A percentile compares a stretch with the other conserved stretches of the same genome.
Conservation (phyloP, 2,888 invertebrate species). For the Leptinotarsa peninsularis region DNA sequence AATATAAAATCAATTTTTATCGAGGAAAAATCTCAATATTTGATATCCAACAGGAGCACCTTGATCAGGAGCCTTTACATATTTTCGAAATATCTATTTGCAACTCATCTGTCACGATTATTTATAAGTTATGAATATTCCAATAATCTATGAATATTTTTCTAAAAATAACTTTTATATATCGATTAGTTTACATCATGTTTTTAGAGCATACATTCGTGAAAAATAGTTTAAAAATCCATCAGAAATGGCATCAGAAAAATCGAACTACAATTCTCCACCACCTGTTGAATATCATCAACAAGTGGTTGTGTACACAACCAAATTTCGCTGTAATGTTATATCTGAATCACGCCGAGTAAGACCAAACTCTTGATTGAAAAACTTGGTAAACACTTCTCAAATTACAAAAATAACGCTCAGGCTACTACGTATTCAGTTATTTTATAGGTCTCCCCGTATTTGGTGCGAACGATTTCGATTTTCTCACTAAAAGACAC, state of each 20-base stretch:
- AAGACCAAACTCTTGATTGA: neutral
- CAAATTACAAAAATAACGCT: constrained; percentile 32
- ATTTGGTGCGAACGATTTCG: constrained; percentile 46
- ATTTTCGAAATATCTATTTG: no score
- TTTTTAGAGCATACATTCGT: no score
- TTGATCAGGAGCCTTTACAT: no score
- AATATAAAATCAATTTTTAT: no score
- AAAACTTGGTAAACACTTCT: constrained; percentile 21
- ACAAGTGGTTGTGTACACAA: constrained; percentile 35
- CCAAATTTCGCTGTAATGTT: neutral
- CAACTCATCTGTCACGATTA: no score
- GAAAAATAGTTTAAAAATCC: no score
- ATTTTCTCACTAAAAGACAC: constrained; percentile 45
- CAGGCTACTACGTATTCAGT: constrained; percentile 24
- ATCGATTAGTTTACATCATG: no score
- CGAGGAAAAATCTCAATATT: no score
- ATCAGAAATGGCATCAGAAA: neutral
- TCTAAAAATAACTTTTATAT: no score
- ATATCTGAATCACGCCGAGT: neutral
- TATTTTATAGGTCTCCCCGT: constrained; percentile 38
- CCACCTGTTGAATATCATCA: constrained; percentile 38
- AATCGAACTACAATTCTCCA: neutral
- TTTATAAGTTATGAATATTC: no score
- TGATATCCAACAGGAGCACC: no score
- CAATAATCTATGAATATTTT: no score